Base-by-base conservation (phyloP, 2,113 vertebrate genomes). In the Aphyosemion australe region DNA sequence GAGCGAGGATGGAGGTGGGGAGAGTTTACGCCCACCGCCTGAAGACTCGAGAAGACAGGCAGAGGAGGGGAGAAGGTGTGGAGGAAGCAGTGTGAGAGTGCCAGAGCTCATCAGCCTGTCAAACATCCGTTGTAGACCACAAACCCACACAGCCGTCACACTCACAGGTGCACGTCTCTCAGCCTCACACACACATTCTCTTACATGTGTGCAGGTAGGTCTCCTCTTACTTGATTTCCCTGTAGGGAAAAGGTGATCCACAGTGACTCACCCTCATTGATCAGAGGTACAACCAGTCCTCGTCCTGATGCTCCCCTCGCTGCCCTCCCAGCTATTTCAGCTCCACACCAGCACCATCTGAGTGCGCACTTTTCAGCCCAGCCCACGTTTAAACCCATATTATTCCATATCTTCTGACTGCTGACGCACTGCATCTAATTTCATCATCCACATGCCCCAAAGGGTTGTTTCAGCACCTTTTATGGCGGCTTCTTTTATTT, bases 81-180 rank as follows among this genome's bases (percentile, higher is more conserved):
- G 70, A 82, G 78, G 80, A 82, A 76, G 73, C 56, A 56, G 78
- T 53, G 68, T 49, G 74, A 43, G 80, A 65, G 66, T 41, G 68
- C 71, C 74, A 74, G 62, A 79, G 69, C 82, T 84, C 76, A 59
- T 69, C 76, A 86, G 64, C 55, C 72, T 86, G 86, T 89, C 79
- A 80, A 86, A 77, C 84, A 88, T 86, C 84, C 88, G 84, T 85
- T 87, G 79, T 72, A 82, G 78, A 85, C 86, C 88, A 72, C 80
- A 80, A 89, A 86, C 86, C 87, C 86, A 86, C 87, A 84, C 72
- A 82, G 76, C 61, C 72, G 54, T 61, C 13, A 57, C 48, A 8
- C 69, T 72, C 79, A 76, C 87, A 87, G 81, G 83, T 88, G 86
- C 76, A 68, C 70, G 34, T 74, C 48, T 57, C 46, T 66, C 65